Percentiles rank a stretch among this genome's conserved stretches.
Conservation (phyloP, 1,140 invertebrate species). For the Plectrocnemia conspersa region DNA sequence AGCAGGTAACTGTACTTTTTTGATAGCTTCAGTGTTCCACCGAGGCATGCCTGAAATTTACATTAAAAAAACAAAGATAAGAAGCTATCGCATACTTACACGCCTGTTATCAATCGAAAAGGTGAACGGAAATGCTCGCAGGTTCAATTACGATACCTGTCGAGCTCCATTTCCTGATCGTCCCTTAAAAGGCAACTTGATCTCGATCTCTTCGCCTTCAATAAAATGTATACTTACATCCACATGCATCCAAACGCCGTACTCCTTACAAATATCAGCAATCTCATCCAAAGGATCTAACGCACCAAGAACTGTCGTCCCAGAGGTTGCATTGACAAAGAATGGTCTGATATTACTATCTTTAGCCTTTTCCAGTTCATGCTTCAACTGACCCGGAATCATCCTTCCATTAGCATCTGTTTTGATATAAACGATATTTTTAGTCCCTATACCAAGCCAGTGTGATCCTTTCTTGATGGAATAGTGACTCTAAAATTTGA, state of each 20-base stretch:
- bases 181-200: conserved; percentile 10
- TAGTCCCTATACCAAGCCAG: conserved; percentile 76
- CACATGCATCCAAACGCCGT: conserved; percentile 79
- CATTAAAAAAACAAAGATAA: conserved; percentile 29
- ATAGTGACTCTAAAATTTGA: conserved; percentile 67
- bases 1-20: conserved; percentile 59
- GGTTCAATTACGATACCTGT: neutral
- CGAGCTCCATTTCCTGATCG: neutral
- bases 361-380: conserved; percentile 49
- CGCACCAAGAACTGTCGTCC: conserved; percentile 75
- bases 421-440: conserved; percentile 65
- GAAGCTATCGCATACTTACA: neutral
- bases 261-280: conserved; percentile 60
- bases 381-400: conserved; percentile 54
- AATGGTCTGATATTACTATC: conserved; percentile 54
- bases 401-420: conserved; percentile 66
- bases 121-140: conserved; percentile 13
- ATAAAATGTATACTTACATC: conserved; percentile 58
- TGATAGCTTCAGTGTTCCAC: conserved; percentile 72
- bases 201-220: neutral
- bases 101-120: conserved; percentile 9
- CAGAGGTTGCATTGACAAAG: conserved; percentile 69
- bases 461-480: conserved; percentile 76
- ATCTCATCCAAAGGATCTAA: conserved; percentile 76
- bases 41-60: conserved; percentile 76